phyloP scores from a whole-genome alignment of 2,797 vertebrate species.

The Darevskia mixta region DNA sequence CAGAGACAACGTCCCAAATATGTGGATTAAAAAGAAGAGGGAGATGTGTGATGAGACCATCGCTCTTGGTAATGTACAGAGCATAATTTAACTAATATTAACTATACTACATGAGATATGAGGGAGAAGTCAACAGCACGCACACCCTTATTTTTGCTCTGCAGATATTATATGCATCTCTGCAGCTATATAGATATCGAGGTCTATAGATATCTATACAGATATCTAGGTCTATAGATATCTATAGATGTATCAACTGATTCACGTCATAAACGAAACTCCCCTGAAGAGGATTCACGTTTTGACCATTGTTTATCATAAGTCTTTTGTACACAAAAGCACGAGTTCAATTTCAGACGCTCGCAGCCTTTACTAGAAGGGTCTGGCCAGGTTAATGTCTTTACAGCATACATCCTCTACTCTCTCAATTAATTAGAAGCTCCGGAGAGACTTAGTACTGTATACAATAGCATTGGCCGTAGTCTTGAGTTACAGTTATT shows the following conservation, averaged over 20 bases:
- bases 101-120: background rate
- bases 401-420: no score
- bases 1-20: conserved; percentile 24
- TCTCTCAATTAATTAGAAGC: background rate
- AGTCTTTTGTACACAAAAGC: conserved; percentile 22
- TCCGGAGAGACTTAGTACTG: background rate
- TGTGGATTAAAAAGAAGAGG: background rate
- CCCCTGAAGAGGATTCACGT: background rate
- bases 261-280: background rate
- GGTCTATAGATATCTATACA: background rate
- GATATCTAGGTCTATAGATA: background rate
- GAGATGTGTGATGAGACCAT: background rate
- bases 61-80: background rate
- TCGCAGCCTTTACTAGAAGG: background rate
- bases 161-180: background rate
- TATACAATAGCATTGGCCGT: no score
- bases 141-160: no score
- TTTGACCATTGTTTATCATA: conserved; percentile 25
- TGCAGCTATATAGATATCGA: background rate
- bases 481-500: background rate
- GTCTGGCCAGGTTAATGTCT: background rate
- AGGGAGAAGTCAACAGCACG: background rate
- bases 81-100: background rate
- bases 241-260: background rate
- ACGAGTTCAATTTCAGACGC: background rate